phyloP scores from a whole-genome alignment of 2,113 vertebrate species.

The Donacobius atricapilla region DNA sequence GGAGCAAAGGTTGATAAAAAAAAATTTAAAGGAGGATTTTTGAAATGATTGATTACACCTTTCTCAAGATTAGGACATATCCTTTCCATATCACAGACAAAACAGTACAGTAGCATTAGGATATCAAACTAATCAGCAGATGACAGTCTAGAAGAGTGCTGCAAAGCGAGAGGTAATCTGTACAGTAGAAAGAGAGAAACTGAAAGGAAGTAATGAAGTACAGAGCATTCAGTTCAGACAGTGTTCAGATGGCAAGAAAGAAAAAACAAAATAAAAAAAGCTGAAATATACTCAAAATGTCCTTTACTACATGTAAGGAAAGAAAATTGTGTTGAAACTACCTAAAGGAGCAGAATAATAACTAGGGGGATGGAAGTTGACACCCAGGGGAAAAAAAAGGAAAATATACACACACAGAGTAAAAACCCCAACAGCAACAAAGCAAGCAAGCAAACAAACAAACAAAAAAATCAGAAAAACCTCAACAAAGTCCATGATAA shows the following conservation, averaged over 20 bases:
- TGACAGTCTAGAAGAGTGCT: background rate
- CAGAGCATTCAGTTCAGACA: background rate
- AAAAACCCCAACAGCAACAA: background rate
- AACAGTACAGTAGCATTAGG: background rate
- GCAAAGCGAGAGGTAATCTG: background rate
- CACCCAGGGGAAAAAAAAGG: no score
- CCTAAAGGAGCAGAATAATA: conserved; percentile 19
- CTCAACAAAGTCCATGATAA: background rate
- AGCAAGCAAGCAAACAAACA: background rate
- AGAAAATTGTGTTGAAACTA: conserved; percentile 18
- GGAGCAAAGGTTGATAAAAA: background rate
- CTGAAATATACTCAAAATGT: background rate
- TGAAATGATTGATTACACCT: background rate
- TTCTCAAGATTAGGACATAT: background rate
- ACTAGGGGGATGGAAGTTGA: background rate
- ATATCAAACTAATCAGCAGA: background rate
- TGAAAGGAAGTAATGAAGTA: background rate
- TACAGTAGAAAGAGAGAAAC: background rate
- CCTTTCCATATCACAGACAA: background rate
- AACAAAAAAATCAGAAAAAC: background rate
- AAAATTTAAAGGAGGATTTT: background rate
- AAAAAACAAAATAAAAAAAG: background rate
- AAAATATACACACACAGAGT: rapidly evolving
- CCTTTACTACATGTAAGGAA: background rate
- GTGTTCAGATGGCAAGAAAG: conserved; percentile 1